A percentile compares a stretch with the other conserved stretches of the same genome.
Conservation (phyloP, 1,140 invertebrate genomes). For the Daktulosphaira vitifoliae region DNA sequence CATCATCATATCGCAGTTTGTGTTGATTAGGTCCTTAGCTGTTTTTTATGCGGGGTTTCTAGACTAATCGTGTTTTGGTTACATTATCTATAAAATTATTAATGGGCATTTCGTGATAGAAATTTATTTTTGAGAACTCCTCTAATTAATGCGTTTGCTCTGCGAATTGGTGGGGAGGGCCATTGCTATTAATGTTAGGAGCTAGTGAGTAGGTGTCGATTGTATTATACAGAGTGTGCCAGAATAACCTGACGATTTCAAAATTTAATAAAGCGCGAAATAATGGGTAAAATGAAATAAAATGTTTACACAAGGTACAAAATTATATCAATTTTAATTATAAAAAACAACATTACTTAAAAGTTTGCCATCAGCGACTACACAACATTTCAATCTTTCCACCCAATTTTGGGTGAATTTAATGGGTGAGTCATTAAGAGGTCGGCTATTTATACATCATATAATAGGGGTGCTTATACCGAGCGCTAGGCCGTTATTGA, state of each 20-base stretch:
- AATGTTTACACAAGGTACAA: too few relatives aligned
- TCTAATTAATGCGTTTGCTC: too few relatives aligned
- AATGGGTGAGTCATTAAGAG: neutral
- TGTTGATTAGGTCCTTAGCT: neutral
- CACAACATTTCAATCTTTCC: too few relatives aligned
- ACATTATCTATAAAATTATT: neutral
- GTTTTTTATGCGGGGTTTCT: conserved; percentile 4
- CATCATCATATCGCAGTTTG: neutral
- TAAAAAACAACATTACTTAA: too few relatives aligned
- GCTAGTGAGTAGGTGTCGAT: neutral
- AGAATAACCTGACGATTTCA: too few relatives aligned
- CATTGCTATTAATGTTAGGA: neutral
- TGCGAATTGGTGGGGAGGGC: neutral
- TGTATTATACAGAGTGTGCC: neutral
- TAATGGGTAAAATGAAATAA: neutral
- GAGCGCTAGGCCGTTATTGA: neutral
- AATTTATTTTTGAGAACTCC: neutral
- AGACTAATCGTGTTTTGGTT: conserved; percentile 6
- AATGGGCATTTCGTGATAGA: neutral
- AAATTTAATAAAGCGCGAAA: too few relatives aligned
- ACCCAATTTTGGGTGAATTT: too few relatives aligned
- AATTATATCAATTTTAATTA: too few relatives aligned
- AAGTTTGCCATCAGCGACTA: too few relatives aligned
- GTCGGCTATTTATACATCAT: conserved; percentile 18
- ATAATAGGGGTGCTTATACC: conserved; percentile 5